Percentiles rank a stretch among this genome's conserved stretches.
Evolutionary conservation across 2,888 invertebrate genomes (phyloP).

Genomic region (Mimas tiliae): DNA sequence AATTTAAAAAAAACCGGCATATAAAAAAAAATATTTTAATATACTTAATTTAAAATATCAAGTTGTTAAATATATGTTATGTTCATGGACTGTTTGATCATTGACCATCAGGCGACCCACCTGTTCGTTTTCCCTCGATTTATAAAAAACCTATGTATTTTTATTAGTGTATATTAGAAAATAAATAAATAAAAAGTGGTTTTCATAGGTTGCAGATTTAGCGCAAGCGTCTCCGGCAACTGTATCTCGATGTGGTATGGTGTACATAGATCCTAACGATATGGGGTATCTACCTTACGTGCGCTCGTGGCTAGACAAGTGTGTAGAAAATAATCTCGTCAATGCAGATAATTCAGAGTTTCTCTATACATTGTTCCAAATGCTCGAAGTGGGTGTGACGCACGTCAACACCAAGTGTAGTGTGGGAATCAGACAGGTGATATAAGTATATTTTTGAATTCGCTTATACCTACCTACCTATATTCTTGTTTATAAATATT

Average conservation of each 20-base stretch:
- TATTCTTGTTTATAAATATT: background rate
- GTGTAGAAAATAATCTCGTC: conserved; percentile 77
- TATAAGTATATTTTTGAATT: background rate
- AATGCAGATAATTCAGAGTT: conserved; percentile 86
- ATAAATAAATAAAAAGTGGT: too few relatives aligned
- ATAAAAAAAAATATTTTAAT: too few relatives aligned
- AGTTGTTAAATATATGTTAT: too few relatives aligned
- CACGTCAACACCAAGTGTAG: conserved; percentile 88
- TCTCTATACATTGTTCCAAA: conserved; percentile 87
- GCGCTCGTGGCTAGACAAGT: conserved; percentile 88
- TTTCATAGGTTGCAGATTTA: conserved; percentile 88
- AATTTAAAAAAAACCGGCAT: too few relatives aligned
- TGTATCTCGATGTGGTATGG: conserved; percentile 94
- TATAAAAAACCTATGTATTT: too few relatives aligned
- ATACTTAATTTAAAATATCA: too few relatives aligned
- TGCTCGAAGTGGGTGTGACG: conserved; percentile 87
- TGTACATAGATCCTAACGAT: conserved; percentile 94
- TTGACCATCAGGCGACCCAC: too few relatives aligned
- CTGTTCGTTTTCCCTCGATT: too few relatives aligned
- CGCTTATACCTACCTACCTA: too few relatives aligned
- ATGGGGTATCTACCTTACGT: conserved; percentile 92
- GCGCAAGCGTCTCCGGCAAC: conserved; percentile 96
- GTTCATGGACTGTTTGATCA: too few relatives aligned
- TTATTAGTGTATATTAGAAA: too few relatives aligned
- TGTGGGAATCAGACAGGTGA: conserved; percentile 90